Base-by-base conservation (phyloP, 2,797 vertebrate species). In the Octomys mimax region DNA sequence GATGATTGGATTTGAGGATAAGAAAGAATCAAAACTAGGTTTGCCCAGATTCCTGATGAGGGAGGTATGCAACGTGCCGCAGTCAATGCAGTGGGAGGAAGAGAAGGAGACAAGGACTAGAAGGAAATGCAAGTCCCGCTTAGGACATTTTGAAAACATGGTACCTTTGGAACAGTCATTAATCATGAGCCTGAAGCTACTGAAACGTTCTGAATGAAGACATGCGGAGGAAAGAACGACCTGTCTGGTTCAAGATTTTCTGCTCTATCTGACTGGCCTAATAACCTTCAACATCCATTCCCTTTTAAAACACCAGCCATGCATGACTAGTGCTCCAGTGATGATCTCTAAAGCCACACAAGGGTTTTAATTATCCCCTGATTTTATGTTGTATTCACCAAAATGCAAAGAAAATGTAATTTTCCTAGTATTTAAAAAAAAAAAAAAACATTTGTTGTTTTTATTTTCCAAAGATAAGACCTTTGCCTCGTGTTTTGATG, bases 241-340 rank as follows among this genome's bases (percentile, higher is more conserved):
- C 11, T n/a, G 68, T 86, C 83, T 71, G 28, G 18, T 88, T 82
- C 75, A 91, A 52, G 80, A 26, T 31, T 39, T 81, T 87, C n/a
- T 68, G 24, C 71, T 85, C 22, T 46, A 78, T 62, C 31, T 61
- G 46, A 16, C 36, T 73, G n/a, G 73, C 64, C 42, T 94, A 87
- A 31, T 61, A 77, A 80, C 82, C 83, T 94, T 89, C 84, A 97
- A 96, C 94, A 86, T 90, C 42, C 93, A 36, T 61, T 94, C 31
- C 79, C 71, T 84, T 70, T 84, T 18, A 79, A 75, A 73, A 73
- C 0, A 26, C 3, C 26, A 92, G n/a, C 57, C 24, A 49, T 64
- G 87, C 80, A 39, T 83, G 8, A 75, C 70, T 97, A 92, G n/a
- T 95, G 66, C 49, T 42, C 1, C 22, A n/a, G 78, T 85, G 36